These are phyloP conservation scores for Teleogryllus oceanicus DNA, from an alignment of 2,888 invertebrate genomes.

Conservation along the genomic window DNA sequence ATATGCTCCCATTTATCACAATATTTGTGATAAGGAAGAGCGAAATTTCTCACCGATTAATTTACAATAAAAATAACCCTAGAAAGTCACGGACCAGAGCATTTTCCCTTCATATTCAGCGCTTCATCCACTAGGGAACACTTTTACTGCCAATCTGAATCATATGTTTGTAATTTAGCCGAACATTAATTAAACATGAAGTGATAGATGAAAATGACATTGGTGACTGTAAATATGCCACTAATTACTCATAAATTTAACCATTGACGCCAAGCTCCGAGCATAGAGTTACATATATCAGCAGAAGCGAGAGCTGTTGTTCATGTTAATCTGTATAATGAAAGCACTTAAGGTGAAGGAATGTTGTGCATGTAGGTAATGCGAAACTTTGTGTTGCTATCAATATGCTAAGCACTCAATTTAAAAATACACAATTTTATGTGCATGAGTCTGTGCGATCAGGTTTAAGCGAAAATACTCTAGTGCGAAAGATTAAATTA, in stretches of 20 bases:
- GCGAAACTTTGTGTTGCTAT: no score
- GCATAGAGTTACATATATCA: background rate
- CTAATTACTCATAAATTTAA: constrained; percentile 25
- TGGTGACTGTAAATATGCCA: constrained; percentile 33
- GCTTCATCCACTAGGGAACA: no score
- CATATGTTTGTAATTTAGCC: background rate
- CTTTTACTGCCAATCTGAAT: background rate
- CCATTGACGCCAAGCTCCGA: background rate
- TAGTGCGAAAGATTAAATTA: no score
- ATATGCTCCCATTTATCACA: no score
- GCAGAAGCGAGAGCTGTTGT: background rate
- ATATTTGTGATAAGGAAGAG: no score
- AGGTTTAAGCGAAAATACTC: no score
- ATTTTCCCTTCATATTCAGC: background rate
- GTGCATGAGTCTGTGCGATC: no score
- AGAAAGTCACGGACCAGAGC: background rate
- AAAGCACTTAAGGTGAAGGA: background rate
- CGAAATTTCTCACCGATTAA: no score
- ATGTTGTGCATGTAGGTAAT: background rate
- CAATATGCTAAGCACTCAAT: no score
- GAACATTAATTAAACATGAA: constrained; percentile 21
- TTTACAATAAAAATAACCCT: no score
- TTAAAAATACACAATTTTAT: no score
- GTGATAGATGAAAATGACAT: constrained; percentile 29
- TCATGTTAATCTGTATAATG: background rate